Conservation (phyloP, 2,797 vertebrate genomes). For the Brachymystax lenok region DNA sequence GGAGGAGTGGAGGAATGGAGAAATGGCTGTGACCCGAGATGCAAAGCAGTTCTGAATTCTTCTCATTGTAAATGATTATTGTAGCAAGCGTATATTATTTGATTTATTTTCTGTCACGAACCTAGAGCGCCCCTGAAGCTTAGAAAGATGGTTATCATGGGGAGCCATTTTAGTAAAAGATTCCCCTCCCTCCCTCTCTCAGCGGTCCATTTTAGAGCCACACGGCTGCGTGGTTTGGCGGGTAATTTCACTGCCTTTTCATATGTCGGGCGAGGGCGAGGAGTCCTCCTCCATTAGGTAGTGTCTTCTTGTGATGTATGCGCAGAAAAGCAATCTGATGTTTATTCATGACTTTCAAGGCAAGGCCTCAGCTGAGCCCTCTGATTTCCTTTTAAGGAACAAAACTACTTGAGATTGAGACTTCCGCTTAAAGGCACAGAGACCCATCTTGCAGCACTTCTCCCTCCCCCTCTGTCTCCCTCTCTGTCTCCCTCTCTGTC, state of each 20-base stretch:
- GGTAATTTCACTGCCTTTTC: conserved; percentile 78
- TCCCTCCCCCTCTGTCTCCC: not conserved
- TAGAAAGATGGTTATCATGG: conserved; percentile 58
- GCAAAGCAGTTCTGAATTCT: conserved; percentile 26
- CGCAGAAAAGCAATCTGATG: conserved; percentile 76
- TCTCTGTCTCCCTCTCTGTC: conserved; percentile 9
- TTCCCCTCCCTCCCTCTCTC: conserved; percentile 58
- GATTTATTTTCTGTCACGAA: conserved; percentile 46
- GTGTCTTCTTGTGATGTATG: conserved; percentile 80
- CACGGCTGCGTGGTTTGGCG: conserved; percentile 65
- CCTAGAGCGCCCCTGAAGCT: conserved; percentile 13
- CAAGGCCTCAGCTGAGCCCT: conserved; percentile 73
- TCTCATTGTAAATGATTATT: conserved; percentile 45
- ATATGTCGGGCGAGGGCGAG: conserved; percentile 69
- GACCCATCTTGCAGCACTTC: conserved; percentile 62
- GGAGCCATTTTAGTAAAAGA: conserved; percentile 70
- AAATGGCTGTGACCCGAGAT: conserved; percentile 24
- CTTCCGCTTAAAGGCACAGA: conserved; percentile 75
- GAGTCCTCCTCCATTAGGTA: conserved; percentile 79
- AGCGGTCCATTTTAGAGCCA: conserved; percentile 70
- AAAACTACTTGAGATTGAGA: conserved; percentile 79
- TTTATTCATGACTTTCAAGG: conserved; percentile 82
- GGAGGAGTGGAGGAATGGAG: conserved; percentile 18
- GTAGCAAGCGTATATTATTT: conserved; percentile 33
- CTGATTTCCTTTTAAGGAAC: conserved; percentile 83